Evolutionary conservation across 2,797 vertebrate species (phyloP).

Genomic region (Microcaecilia unicolor): DNA sequence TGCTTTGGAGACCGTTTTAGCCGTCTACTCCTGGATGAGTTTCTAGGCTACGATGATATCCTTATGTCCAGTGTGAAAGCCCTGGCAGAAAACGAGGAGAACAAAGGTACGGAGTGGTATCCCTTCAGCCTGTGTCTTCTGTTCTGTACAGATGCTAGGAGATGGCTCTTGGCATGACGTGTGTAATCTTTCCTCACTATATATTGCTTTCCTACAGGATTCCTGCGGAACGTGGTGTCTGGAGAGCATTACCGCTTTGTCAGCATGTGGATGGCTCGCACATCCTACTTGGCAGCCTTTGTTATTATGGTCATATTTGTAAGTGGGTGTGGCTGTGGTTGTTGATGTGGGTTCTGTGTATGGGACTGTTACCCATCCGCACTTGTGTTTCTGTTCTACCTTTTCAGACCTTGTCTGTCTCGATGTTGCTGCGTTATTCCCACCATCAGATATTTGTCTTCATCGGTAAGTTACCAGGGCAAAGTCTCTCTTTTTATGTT

Average conservation of each 20-base stretch:
- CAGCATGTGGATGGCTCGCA: slow-evolving; percentile 98
- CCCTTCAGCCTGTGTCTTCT: too few species aligned
- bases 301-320: slow-evolving; percentile 98
- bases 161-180: too few species aligned
- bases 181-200: too few species aligned
- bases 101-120: slow-evolving; percentile 83
- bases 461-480: slow-evolving; percentile 73
- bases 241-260: slow-evolving; percentile 96
- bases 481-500: too few species aligned
- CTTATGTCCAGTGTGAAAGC: slow-evolving; percentile 97
- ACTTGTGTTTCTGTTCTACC: background rate
- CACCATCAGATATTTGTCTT: slow-evolving; percentile 98
- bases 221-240: slow-evolving; percentile 89
- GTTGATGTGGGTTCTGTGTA: background rate
- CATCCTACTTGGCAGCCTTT: slow-evolving; percentile 88
- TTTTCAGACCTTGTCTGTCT: slow-evolving; percentile 85
- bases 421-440: slow-evolving; percentile 90
- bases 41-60: slow-evolving; percentile 92
- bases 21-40: slow-evolving; percentile 88
- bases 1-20: slow-evolving; percentile 95
- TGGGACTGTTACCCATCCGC: background rate
- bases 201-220: too few species aligned
- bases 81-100: slow-evolving; percentile 89
- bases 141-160: background rate
- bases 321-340: slow-evolving; percentile 36